Evolutionary conservation across 2,797 vertebrate species (phyloP), one percentile per base, ranked within the genome.

Genomic region (Sebastes kiyomatsui): DNA sequence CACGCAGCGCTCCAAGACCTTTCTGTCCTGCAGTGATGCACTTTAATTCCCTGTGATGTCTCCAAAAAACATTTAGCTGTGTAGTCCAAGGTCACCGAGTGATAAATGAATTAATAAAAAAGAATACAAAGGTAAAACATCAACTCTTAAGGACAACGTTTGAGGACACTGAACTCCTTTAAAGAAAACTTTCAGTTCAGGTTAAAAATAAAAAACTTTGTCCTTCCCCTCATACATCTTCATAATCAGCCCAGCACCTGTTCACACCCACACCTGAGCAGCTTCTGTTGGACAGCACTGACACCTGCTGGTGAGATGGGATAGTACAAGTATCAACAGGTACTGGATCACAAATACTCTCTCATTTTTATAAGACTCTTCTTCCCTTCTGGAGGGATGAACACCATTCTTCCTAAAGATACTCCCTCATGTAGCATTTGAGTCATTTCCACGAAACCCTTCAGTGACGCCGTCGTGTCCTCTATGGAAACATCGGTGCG

Each of bases 221-320:
- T 81, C 5, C 67, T 46, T 54, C 20, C 68, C 9, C 16, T 62
- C 20, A 10, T 7, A 2, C 28, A 8, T 58, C 55, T 18, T 61
- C 23, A 42, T 23, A 2, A 68, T 1, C n/a, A 71, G 1, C 58
- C 3, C 60, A 33, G 20, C 4, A 56, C 14, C 38, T 77, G 75
- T 12, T 42, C 32, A 67, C n/a, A 1, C 23, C 32, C 42, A 54
- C 54, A 38, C 35, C 35, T 67, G 38, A 9, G 35, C 14, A 35
- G 25, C 49, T 79, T 84, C 52, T 80, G 25, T 82, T 80, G 33
- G 71, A 67, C 76, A 70, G 78, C 76, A 85, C 83, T 94, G 94
- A 79, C 94, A 77, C 73, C 93, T 62, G 25, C 77, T 91, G 95
- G 87, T 54, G 11, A 67, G 4, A 30, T 35, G 23, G 7, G 23